phyloP scores from a whole-genome alignment of 2,888 invertebrate species.

The Danaus chrysippus region DNA sequence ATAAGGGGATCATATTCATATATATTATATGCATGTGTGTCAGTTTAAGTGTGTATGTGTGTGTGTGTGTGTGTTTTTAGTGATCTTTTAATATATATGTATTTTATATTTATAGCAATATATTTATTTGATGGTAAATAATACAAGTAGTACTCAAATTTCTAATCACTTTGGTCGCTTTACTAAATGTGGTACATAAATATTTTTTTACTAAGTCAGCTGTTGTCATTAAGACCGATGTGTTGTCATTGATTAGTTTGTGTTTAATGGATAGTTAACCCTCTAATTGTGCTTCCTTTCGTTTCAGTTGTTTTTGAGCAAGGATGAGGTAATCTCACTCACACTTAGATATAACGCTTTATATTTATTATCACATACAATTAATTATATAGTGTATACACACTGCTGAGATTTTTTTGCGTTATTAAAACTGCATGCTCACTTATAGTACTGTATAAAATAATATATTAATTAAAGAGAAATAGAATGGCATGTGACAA shows the following conservation, averaged over 20 bases:
- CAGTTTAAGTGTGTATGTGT: constrained; percentile 2
- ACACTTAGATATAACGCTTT: constrained; percentile 3
- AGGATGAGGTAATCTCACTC: constrained; percentile 60
- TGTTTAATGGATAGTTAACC: constrained; percentile 41
- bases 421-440: background rate
- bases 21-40: too few relatives aligned
- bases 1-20: too few relatives aligned
- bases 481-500: too few relatives aligned
- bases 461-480: too few relatives aligned
- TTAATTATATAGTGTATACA: background rate
- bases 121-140: too few relatives aligned
- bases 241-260: constrained; percentile 13
- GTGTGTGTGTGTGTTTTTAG: constrained; percentile 13
- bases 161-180: too few relatives aligned
- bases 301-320: constrained; percentile 67
- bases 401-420: background rate
- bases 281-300: constrained; percentile 52
- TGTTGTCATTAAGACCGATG: too few relatives aligned
- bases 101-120: too few relatives aligned
- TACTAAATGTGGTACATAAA: too few relatives aligned
- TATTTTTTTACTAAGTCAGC: too few relatives aligned
- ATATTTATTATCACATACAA: background rate
- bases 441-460: too few relatives aligned
- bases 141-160: too few relatives aligned
- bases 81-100: background rate